Base-by-base conservation (phyloP, 2,797 vertebrate species). In the Falco columbarius region DNA sequence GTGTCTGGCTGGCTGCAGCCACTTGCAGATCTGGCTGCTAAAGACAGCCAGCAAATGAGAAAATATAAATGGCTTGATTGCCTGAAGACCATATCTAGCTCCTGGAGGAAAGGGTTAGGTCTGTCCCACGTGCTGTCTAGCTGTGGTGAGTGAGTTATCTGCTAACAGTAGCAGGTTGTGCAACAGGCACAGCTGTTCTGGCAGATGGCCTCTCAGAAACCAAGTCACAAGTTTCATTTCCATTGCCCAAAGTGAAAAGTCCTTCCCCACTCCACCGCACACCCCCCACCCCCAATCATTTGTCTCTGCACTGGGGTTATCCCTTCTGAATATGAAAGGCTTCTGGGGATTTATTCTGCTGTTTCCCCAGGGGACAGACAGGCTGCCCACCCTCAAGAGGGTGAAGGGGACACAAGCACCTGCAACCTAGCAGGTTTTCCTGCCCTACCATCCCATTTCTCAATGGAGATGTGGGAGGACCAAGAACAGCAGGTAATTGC, bases 191-290 rank as follows among this genome's bases (percentile, higher is more conserved):
- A 93, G 95, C 95, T 96, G 97, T 65, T 72, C 29, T 6, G 5
- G 88, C 97, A 98, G 96, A 98, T 97, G 90, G 81, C 93, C 81
- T 82, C 51, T 68, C 86, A 92, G 91, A 94, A 97, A 98, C 88
- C 96, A 87, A 73, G 71, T 81, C 72, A 85, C 34, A 75, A 97
- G 98, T 98, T 98, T 98, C 98, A 97, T 98, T 98, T 98, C 98
- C 98, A 98, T 92, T 76, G 85, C 72, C n/a, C 49, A 56, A 70
- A 97, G 79, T 66, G 54, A 95, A 66, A 12, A 86, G 10, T 8
- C 13, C 22, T 29, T 67, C 36, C 36, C 36, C 36, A 10, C 36
- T 36, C 36, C 36, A 36, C 36, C 36, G 10, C 36, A 36, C 36
- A 36, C 36, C 36, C 36, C 36, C 36, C 36, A 36, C 36, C 36